Percentiles rank a stretch among this genome's conserved stretches.
Conservation (phyloP, 2,113 vertebrate species). For the Dasyprocta punctata region DNA sequence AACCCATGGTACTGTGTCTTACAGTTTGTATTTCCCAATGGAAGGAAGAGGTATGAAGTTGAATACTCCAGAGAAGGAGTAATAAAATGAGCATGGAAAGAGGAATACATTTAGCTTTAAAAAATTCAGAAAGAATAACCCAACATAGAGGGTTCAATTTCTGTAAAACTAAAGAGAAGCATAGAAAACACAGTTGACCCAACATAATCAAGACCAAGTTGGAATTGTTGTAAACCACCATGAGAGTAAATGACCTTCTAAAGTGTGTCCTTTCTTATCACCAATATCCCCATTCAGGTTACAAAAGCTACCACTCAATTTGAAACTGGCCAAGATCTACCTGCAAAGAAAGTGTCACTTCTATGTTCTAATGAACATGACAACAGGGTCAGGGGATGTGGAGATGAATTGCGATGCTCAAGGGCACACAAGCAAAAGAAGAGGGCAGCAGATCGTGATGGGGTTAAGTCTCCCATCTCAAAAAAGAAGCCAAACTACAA, state of each 20-base stretch:
- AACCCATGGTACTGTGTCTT: not conserved
- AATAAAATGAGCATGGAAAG: constrained; percentile 46
- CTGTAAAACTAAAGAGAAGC: not conserved
- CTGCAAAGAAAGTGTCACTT: constrained; percentile 8
- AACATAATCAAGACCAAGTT: not conserved
- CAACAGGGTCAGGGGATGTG: not conserved
- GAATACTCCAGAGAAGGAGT: constrained; percentile 5
- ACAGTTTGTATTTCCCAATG: not conserved
- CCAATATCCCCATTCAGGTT: not conserved
- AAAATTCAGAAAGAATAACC: constrained; percentile 13
- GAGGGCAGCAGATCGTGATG: not conserved
- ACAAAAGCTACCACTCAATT: not conserved
- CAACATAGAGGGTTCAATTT: constrained; percentile 6
- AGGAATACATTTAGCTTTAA: constrained; percentile 30
- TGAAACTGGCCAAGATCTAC: constrained; percentile 1
- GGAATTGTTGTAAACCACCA: not conserved
- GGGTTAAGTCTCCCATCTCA: not conserved
- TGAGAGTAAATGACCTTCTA: not conserved
- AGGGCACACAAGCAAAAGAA: not conserved
- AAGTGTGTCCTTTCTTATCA: constrained; percentile 22
- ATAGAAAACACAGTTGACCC: not conserved
- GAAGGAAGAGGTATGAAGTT: not conserved
- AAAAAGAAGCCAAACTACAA: not conserved
- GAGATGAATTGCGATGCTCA: not conserved
- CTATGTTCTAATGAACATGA: constrained; percentile 15